Conservation (phyloP, 2,888 invertebrate genomes). For the Empis stercorea region DNA sequence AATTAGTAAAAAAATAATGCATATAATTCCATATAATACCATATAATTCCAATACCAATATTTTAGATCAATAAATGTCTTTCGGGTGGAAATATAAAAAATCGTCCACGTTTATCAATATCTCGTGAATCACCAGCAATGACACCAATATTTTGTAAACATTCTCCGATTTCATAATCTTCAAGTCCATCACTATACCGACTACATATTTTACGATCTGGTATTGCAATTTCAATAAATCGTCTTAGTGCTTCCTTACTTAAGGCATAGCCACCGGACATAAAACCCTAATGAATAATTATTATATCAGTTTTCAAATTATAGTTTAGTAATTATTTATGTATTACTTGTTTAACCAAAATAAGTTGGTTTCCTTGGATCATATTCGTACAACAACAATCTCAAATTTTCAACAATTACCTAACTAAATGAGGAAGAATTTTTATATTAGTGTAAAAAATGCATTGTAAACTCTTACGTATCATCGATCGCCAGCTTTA, state of each 20-base stretch:
- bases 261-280: constrained; percentile 89
- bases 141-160: constrained; percentile 75
- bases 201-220: constrained; percentile 41
- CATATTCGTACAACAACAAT: constrained; percentile 70
- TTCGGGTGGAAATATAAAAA: constrained; percentile 92
- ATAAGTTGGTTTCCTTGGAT: constrained; percentile 63
- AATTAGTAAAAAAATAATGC: not conserved
- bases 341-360: constrained; percentile 54
- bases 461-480: constrained; percentile 46
- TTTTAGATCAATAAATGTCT: constrained; percentile 73
- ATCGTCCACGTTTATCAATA: constrained; percentile 73
- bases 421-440: constrained; percentile 45
- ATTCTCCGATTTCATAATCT: constrained; percentile 45
- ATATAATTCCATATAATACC: constrained; percentile 64
- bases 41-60: constrained; percentile 98
- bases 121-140: constrained; percentile 85
- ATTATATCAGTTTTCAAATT: constrained; percentile 22
- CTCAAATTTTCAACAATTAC: constrained; percentile 91
- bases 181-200: constrained; percentile 39
- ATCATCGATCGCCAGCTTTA: constrained; percentile 96
- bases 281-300: constrained; percentile 53
- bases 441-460: too few species aligned
- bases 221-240: constrained; percentile 64
- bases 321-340: too few species aligned
- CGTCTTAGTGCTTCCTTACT: constrained; percentile 67